Percentiles rank a stretch among this genome's conserved stretches.
Conservation (phyloP, 1,140 invertebrate species). For the Eciton burchellii region DNA sequence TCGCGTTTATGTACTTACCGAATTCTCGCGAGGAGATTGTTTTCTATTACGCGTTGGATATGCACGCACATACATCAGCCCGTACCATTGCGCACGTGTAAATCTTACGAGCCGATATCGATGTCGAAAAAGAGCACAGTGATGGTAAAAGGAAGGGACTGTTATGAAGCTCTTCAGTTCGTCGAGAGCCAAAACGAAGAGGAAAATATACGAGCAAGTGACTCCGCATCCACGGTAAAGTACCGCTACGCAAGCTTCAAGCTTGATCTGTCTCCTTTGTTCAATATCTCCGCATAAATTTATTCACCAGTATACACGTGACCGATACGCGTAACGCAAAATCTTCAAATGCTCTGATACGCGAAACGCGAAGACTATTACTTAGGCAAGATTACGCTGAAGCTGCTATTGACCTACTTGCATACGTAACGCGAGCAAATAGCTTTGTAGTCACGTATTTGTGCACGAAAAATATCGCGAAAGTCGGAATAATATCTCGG, state of each 20-base stretch:
- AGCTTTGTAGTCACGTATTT: background rate
- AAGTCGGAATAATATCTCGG: background rate
- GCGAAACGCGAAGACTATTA: constrained; percentile 19
- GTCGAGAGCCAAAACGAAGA: background rate
- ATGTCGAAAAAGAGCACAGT: constrained; percentile 13
- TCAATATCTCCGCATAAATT: background rate
- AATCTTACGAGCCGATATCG: constrained; percentile 57
- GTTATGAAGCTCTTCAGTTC: background rate
- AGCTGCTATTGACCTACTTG: constrained; percentile 28
- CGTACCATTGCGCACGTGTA: constrained; percentile 34
- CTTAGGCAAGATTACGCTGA: constrained; percentile 16
- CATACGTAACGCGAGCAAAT: constrained; percentile 16
- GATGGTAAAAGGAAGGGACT: background rate
- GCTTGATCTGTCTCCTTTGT: background rate
- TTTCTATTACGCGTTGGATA: constrained; percentile 20
- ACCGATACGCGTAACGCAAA: background rate
- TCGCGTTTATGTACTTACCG: background rate
- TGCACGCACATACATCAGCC: constrained; percentile 6
- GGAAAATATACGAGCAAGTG: constrained; percentile 17
- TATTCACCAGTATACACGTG: background rate
- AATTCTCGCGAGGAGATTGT: background rate
- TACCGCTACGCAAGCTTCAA: background rate
- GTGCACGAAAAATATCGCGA: background rate
- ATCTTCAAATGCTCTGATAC: constrained; percentile 8
- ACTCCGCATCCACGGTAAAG: background rate